Percentiles rank a stretch among this genome's conserved stretches.
Evolutionary conservation across 2,113 vertebrate genomes (phyloP).

Genomic region (Corythornis vintsioides): DNA sequence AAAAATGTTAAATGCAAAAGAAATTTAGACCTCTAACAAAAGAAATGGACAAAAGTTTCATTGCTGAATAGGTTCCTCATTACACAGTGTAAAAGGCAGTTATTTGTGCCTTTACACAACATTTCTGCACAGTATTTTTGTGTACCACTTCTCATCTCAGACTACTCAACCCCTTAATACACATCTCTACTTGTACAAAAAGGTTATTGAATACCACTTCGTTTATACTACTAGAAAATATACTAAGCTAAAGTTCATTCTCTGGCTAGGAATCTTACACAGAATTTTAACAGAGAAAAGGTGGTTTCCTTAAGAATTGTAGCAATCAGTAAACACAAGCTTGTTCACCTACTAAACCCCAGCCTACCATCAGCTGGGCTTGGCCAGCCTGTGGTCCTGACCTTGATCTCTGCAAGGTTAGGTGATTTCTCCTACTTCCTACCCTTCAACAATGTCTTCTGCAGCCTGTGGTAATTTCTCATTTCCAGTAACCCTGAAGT

Average conservation of each 20-base stretch:
- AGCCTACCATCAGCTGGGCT: rapidly evolving
- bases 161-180: neutral
- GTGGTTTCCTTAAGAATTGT: neutral
- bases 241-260: neutral
- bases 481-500: neutral
- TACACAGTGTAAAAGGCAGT: neutral
- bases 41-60: neutral
- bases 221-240: too few species aligned
- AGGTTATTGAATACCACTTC: neutral
- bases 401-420: rapidly evolving
- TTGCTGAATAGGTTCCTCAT: neutral
- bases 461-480: neutral
- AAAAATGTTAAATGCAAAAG: neutral
- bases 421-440: neutral
- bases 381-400: neutral
- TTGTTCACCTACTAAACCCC: neutral
- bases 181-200: neutral
- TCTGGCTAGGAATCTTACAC: neutral
- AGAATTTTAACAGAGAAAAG: neutral
- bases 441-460: neutral
- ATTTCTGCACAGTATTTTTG: neutral
- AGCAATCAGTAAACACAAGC: neutral
- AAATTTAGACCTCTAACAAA: neutral
- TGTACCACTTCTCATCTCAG: neutral
- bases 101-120: neutral